Percentiles rank a stretch among this genome's conserved stretches.
Conservation (phyloP, 2,888 invertebrate genomes). For the Clostera curtula region DNA sequence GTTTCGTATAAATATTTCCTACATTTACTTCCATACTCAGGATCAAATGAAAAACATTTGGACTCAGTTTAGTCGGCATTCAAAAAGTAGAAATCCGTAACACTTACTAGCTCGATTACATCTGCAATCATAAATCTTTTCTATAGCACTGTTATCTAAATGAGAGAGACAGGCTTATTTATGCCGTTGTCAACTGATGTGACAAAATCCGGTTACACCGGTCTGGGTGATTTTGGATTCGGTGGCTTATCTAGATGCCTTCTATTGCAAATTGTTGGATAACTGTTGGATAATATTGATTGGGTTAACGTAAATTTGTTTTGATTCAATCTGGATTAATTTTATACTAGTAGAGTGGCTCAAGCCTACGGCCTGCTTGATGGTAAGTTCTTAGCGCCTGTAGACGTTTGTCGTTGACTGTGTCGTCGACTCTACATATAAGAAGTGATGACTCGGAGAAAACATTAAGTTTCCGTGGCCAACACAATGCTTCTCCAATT, state of each 20-base stretch:
- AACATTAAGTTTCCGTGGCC: too few relatives aligned
- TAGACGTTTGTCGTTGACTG: too few relatives aligned
- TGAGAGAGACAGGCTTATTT: constrained; percentile 14
- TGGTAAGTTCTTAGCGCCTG: too few relatives aligned
- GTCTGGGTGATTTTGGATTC: constrained; percentile 15
- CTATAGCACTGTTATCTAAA: constrained; percentile 16
- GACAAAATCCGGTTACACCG: constrained; percentile 12
- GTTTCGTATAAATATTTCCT: too few relatives aligned
- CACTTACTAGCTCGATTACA: constrained; percentile 9
- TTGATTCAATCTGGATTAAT: too few relatives aligned
- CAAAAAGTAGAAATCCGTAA: constrained; percentile 6
- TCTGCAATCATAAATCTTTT: constrained; percentile 20
- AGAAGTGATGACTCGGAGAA: too few relatives aligned
- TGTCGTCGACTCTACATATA: too few relatives aligned
- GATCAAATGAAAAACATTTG: neutral
- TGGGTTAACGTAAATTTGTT: neutral
- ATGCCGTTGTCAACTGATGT: constrained; percentile 16
- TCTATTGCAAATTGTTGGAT: neutral
- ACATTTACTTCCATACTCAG: too few relatives aligned
- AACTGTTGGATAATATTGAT: constrained; percentile 1
- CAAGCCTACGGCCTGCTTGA: too few relatives aligned
- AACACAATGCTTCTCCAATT: too few relatives aligned
- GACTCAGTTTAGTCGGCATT: constrained; percentile 3
- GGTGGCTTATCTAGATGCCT: constrained; percentile 14
- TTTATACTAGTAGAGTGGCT: too few relatives aligned